Evolutionary conservation across 2,797 vertebrate species (phyloP).

Genomic region (Synanceia verrucosa): DNA sequence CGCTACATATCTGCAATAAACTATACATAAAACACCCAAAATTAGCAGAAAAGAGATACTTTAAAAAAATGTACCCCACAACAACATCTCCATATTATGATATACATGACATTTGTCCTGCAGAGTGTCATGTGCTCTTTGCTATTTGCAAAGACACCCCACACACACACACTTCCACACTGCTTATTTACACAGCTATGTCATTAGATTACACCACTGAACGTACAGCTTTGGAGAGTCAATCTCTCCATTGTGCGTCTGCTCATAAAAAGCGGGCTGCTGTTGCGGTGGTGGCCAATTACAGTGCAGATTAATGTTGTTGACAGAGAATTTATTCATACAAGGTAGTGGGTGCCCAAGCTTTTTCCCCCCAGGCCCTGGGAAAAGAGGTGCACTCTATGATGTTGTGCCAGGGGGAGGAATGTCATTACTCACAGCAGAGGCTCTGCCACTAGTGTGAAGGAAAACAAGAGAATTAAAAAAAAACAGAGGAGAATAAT

Average conservation of each 20-base stretch:
- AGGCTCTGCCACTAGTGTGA: constrained; percentile 33
- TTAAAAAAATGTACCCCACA: not conserved
- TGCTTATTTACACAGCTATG: constrained; percentile 65
- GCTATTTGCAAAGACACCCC: constrained; percentile 23
- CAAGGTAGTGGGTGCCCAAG: constrained; percentile 63
- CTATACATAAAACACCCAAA: constrained; percentile 2
- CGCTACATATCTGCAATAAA: not conserved
- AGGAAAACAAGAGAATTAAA: constrained; percentile 5
- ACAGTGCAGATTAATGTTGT: constrained; percentile 75
- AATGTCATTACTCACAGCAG: constrained; percentile 62
- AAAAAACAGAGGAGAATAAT: constrained; percentile 12
- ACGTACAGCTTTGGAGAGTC: constrained; percentile 62
- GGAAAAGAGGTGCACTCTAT: constrained; percentile 56
- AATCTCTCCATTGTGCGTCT: constrained; percentile 61
- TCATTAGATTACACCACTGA: constrained; percentile 67
- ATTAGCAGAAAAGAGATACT: not conserved
- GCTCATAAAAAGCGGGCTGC: constrained; percentile 63
- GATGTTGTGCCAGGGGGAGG: constrained; percentile 62
- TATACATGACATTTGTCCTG: constrained; percentile 10
- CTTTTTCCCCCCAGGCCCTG: constrained; percentile 42
- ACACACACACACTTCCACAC: no score
- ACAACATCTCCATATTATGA: constrained; percentile 3
- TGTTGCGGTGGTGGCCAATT: constrained; percentile 70
- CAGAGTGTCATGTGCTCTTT: constrained; percentile 21
- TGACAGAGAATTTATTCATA: constrained; percentile 73